Evolutionary conservation across 2,888 invertebrate species (phyloP).

Genomic region (Myathropa florea): DNA sequence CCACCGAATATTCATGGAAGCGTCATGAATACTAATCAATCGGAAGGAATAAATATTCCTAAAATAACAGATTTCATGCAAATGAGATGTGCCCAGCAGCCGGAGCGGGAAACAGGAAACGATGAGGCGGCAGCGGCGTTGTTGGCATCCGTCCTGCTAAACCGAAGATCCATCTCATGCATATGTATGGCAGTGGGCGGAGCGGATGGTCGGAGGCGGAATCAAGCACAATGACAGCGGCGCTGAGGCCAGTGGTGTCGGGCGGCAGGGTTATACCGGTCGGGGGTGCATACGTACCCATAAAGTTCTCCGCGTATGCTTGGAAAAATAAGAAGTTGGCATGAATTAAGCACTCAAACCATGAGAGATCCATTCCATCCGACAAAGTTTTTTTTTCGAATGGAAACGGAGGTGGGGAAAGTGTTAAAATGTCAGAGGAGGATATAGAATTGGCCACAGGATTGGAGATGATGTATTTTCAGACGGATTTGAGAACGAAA

Average conservation of each 20-base stretch:
- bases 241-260: neutral
- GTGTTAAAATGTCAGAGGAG: neutral
- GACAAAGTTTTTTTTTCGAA: neutral
- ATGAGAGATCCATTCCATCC: conserved; percentile 39
- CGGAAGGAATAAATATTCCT: conserved; percentile 67
- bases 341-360: conserved; percentile 50
- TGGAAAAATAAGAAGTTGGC: conserved; percentile 46
- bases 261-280: neutral
- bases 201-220: neutral
- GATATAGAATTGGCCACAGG: neutral
- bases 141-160: conserved; percentile 26
- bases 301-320: conserved; percentile 27
- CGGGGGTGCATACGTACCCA: neutral
- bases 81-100: conserved; percentile 36
- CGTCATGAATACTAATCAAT: conserved; percentile 68
- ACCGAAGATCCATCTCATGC: conserved; percentile 38
- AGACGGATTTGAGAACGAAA: conserved; percentile 25
- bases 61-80: conserved; percentile 66
- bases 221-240: neutral
- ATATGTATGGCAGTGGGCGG: conserved; percentile 24
- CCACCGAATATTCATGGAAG: conserved; percentile 61
- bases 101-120: neutral
- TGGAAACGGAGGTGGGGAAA: neutral
- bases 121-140: conserved; percentile 3
- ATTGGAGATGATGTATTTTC: neutral